Percentiles rank a stretch among this genome's conserved stretches.
Evolutionary conservation across 2,888 invertebrate species (phyloP).

Genomic region (Tachina grossa): DNA sequence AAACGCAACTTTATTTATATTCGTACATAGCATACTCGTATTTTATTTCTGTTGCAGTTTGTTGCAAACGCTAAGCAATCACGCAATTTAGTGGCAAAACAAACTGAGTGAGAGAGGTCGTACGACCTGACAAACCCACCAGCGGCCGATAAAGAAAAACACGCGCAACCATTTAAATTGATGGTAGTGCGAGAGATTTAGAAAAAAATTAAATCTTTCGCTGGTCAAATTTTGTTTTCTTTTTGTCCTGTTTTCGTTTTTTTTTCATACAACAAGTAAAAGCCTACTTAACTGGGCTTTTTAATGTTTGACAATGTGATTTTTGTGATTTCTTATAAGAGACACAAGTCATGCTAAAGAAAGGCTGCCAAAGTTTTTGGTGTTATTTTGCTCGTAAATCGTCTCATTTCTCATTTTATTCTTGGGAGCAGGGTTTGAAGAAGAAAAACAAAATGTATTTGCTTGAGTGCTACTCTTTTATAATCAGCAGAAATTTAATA

Average conservation of each 20-base stretch:
- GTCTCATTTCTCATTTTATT: constrained; percentile 26
- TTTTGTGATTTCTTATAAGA: constrained; percentile 42
- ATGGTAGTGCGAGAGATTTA: constrained; percentile 12
- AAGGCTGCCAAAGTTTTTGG: constrained; percentile 46
- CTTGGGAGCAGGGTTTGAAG: constrained; percentile 7
- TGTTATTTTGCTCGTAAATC: constrained; percentile 53
- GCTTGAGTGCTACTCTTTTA: too few species aligned
- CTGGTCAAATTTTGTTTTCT: not conserved
- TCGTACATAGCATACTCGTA: too few species aligned
- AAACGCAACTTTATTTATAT: constrained; percentile 44
- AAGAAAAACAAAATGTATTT: too few species aligned
- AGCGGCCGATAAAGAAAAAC: constrained; percentile 54
- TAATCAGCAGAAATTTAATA: too few species aligned
- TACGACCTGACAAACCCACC: constrained; percentile 58
- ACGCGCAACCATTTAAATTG: constrained; percentile 63
- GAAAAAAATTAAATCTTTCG: constrained; percentile 11
- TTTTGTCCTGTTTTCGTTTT: constrained; percentile 8
- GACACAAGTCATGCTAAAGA: constrained; percentile 48
- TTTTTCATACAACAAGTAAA: constrained; percentile 23
- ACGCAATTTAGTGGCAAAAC: constrained; percentile 69
- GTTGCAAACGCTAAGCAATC: constrained; percentile 71
- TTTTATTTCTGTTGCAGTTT: constrained; percentile 31
- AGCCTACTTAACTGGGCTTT: constrained; percentile 55
- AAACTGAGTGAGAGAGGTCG: constrained; percentile 43
- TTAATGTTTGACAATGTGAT: constrained; percentile 18